These are phyloP conservation scores for Lithophane socia DNA, from an alignment of 2,888 invertebrate genomes.

Conservation along the genomic window DNA sequence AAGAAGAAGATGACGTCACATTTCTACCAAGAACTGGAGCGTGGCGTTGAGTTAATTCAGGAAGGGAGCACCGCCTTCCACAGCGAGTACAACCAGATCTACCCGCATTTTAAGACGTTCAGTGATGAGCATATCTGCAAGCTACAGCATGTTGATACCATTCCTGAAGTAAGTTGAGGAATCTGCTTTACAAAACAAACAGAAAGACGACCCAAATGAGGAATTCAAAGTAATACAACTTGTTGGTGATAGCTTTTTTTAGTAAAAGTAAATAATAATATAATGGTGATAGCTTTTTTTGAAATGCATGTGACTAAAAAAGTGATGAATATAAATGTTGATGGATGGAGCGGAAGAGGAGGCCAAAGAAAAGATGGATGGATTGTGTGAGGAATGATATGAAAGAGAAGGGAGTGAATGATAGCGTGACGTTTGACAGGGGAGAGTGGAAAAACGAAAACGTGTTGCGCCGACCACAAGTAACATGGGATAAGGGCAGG, in stretches of 20 bases:
- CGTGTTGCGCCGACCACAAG: too few species aligned
- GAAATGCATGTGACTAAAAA: too few species aligned
- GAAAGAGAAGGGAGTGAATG: too few species aligned
- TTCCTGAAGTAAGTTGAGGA: conserved; percentile 77
- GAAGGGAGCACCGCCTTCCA: conserved; percentile 82
- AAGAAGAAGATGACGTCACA: conserved; percentile 79
- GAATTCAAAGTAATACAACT: neutral
- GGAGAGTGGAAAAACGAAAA: too few species aligned
- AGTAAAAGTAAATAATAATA: neutral
- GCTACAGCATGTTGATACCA: conserved; percentile 81
- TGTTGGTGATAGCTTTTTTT: neutral
- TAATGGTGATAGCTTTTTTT: too few species aligned
- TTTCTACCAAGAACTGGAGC: conserved; percentile 77
- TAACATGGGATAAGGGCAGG: too few species aligned
- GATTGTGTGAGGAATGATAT: too few species aligned
- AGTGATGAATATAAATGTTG: too few species aligned
- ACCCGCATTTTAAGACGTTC: conserved; percentile 78
- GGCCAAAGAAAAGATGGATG: too few species aligned
- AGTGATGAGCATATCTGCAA: conserved; percentile 83
- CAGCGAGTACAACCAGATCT: conserved; percentile 82
- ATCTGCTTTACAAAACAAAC: neutral
- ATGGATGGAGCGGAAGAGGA: too few species aligned
- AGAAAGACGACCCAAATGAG: neutral
- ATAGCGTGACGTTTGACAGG: too few species aligned
- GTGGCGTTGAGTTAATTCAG: conserved; percentile 77